A percentile compares a stretch with the other conserved stretches of the same genome.
phyloP scores from a whole-genome alignment of 2,888 invertebrate species.

The Platycnemis pennipes region DNA sequence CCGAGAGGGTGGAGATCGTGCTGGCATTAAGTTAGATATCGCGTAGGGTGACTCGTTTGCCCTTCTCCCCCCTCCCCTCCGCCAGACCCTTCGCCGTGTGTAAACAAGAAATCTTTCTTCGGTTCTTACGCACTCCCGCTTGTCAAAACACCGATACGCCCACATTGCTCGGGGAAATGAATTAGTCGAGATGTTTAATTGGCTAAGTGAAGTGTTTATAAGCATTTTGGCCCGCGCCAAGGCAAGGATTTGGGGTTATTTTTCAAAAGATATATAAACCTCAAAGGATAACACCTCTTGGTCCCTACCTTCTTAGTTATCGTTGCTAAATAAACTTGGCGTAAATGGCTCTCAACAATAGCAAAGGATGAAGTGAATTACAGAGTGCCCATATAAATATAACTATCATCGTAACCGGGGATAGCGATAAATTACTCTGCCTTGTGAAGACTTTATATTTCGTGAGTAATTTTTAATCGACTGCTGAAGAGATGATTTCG shows the following conservation, averaged over 20 bases:
- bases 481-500: too few relatives aligned
- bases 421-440: too few relatives aligned
- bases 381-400: background rate
- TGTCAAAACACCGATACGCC: slow-evolving; percentile 58
- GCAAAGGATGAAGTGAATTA: background rate
- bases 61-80: background rate
- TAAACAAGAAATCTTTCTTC: slow-evolving; percentile 49
- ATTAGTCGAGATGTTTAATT: slow-evolving; percentile 63
- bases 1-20: slow-evolving; percentile 33
- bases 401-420: background rate
- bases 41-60: background rate
- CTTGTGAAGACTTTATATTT: too few relatives aligned
- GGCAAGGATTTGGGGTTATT: background rate
- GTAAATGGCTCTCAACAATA: background rate
- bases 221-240: background rate
- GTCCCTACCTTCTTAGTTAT: background rate
- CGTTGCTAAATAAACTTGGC: background rate
- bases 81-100: background rate
- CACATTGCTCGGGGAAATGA: slow-evolving; percentile 37
- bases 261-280: background rate
- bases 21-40: slow-evolving; percentile 58
- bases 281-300: slow-evolving; percentile 15
- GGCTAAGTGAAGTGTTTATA: slow-evolving; percentile 64
- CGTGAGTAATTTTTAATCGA: too few relatives aligned
- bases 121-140: slow-evolving; percentile 52